Evolutionary conservation across 2,888 invertebrate genomes (phyloP).

Genomic region (Pristionchus arcanus): DNA sequence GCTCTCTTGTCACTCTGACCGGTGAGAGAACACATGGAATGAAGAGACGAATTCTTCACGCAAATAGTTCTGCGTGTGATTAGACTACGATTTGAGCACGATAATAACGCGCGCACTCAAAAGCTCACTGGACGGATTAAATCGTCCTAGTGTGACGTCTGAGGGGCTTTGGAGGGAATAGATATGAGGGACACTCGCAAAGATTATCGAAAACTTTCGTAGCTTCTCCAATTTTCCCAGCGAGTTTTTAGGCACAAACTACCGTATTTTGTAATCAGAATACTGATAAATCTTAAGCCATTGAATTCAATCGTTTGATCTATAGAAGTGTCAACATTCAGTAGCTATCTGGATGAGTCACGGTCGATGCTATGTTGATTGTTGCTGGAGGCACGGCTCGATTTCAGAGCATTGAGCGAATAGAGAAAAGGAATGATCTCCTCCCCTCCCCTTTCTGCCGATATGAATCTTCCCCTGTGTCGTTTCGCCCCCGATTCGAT

Average conservation of each 20-base stretch:
- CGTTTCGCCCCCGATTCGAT: neutral
- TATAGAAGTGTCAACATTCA: conserved; percentile 2
- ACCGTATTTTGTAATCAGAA: no score
- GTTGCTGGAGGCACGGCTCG: neutral
- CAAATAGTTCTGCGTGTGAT: neutral
- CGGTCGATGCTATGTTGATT: neutral
- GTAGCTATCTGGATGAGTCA: conserved; percentile 6
- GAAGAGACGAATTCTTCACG: neutral
- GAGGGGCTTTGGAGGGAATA: neutral
- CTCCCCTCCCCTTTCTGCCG: neutral
- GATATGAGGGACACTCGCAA: neutral
- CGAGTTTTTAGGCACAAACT: no score
- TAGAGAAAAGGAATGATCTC: neutral
- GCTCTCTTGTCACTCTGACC: neutral
- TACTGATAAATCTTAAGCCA: no score
- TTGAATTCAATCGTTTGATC: neutral
- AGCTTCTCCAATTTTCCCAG: no score
- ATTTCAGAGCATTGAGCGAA: conserved; percentile 8
- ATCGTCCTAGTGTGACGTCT: neutral
- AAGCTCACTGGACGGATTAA: neutral
- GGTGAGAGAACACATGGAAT: neutral
- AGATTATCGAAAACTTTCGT: neutral
- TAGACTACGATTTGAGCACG: neutral
- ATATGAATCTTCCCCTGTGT: conserved; percentile 8
- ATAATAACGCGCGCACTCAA: neutral